These are phyloP conservation scores for Ahaetulla prasina DNA, from an alignment of 2,113 vertebrate genomes.

Conservation along the genomic window DNA sequence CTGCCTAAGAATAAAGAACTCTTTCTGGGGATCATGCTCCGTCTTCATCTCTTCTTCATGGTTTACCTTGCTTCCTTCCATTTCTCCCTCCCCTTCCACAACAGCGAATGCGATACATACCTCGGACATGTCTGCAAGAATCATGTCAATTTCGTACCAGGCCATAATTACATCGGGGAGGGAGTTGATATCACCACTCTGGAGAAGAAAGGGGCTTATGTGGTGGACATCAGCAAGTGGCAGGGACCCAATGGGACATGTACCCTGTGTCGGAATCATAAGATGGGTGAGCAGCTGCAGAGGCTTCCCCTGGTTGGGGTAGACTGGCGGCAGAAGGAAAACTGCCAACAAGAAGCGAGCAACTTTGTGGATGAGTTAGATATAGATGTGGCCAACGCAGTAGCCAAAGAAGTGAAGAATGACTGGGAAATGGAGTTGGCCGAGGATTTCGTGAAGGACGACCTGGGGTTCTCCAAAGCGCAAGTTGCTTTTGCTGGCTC, in stretches of 20 bases:
- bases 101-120: not conserved
- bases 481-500: not conserved
- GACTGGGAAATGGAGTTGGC: not conserved
- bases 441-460: not conserved
- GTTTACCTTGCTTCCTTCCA: not conserved
- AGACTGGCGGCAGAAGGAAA: not conserved
- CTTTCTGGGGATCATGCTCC: not conserved
- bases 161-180: not conserved
- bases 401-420: not conserved
- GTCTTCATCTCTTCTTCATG: not conserved
- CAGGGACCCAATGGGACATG: not conserved
- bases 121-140: not conserved
- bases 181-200: conserved; percentile 11
- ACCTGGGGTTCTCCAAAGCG: not conserved
- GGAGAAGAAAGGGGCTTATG: not conserved
- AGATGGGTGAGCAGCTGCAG: not conserved
- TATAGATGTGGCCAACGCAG: not conserved
- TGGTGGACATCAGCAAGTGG: conserved; percentile 6
- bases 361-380: not conserved
- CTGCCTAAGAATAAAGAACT: not conserved
- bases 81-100: not conserved
- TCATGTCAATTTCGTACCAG: not conserved
- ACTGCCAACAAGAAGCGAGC: not conserved
- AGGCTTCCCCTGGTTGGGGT: not conserved
- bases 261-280: not conserved